Evolutionary conservation across 2,797 vertebrate genomes (phyloP), one percentile per base, ranked within the genome.

Genomic region (Lutjanus argentimaculatus): DNA sequence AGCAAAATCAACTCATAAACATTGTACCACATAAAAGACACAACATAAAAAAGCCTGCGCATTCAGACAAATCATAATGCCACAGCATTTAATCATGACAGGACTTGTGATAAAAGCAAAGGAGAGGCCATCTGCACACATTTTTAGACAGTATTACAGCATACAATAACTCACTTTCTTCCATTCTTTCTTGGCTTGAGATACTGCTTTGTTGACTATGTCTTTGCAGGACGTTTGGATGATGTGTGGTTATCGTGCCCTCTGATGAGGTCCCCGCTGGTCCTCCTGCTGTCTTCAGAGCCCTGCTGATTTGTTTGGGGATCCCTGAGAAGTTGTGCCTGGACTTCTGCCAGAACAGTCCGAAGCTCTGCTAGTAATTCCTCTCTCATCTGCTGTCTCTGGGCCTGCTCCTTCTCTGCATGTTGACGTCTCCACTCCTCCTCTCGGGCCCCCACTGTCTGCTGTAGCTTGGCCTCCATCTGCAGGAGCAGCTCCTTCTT

Each of bases 391-490:
- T 45, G 94, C 79, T 90, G 92, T 45, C 94, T 92, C 83, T 95
- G 93, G 5, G 87, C 66, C 57, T 89, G 92, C 93, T 88, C 66
- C 88, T 90, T 88, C 83, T 93, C 94, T 30, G 93, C 90, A 83
- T 95, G 95, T 80, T 93, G 95, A 81, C 84, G 8, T 6, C 86
- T 89, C 96, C 97, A 97, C 75, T 97, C 95, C 85, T 94, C 94
- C 51, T 95, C 96, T 82, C 91, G 92, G 73, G 92, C 91, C 40
- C 85, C 91, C 46, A 97, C 74, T 13, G 92, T 88, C 52, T 91
- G 83, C 68, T 95, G 96, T 15, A 97, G 88, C 87, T 96, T 96
- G 40, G 91, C 90, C 85, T 98, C 97, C 89, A 96, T 97, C 88
- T 97, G 95, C 62, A 94, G 85, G 3, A 95, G 90, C 30, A 97